Percentiles rank a stretch among this genome's conserved stretches.
Conservation (phyloP, 2,888 invertebrate genomes). For the Galeopsomyia nigrocyanea region DNA sequence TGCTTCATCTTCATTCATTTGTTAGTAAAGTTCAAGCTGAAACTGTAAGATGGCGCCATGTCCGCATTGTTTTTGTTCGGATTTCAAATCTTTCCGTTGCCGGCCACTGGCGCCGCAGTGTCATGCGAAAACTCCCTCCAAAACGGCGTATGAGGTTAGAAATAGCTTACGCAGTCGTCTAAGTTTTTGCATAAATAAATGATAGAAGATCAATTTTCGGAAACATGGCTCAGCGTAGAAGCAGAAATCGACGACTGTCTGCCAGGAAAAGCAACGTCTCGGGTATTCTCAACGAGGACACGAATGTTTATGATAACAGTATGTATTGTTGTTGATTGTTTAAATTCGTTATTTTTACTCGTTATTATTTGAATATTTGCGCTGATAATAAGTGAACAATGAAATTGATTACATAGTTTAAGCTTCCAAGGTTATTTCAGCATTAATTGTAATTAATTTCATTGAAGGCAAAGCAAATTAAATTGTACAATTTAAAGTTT, state of each 20-base stretch:
- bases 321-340: neutral
- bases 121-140: conserved; percentile 67
- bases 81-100: conserved; percentile 80
- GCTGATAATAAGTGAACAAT: neutral
- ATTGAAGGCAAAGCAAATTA: neutral
- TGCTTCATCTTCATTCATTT: too few species aligned
- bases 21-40: too few species aligned
- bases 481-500: neutral
- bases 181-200: neutral
- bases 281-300: conserved; percentile 48
- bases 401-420: neutral
- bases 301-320: conserved; percentile 45
- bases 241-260: conserved; percentile 39
- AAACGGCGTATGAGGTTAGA: conserved; percentile 38
- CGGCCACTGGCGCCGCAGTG: conserved; percentile 89
- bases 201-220: neutral
- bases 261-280: conserved; percentile 34
- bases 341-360: neutral
- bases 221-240: conserved; percentile 49
- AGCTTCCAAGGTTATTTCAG: neutral
- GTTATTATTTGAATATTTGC: neutral
- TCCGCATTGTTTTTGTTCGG: conserved; percentile 86
- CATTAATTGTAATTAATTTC: neutral
- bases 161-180: neutral
- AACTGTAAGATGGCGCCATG: conserved; percentile 58